Evolutionary conservation across 1,140 invertebrate species (phyloP).

Genomic region (Stratiolaelaps scimitus): DNA sequence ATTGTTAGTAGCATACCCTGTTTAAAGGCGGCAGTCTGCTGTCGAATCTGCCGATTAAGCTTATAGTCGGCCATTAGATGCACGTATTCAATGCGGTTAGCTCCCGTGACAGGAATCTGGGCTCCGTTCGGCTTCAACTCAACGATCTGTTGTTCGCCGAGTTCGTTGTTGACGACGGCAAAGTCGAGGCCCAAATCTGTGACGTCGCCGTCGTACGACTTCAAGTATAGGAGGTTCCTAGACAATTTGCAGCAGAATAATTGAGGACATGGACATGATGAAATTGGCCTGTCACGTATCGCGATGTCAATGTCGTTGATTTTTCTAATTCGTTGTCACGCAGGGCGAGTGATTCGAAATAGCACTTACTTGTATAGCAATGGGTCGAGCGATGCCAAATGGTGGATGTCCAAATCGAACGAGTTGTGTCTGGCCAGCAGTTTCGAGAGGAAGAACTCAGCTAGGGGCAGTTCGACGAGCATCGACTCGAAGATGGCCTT

Average conservation of each 20-base stretch:
- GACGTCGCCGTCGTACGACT: slow-evolving; percentile 48
- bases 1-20: slow-evolving; percentile 43
- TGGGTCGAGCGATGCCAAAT: slow-evolving; percentile 81
- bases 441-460: slow-evolving; percentile 81
- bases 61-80: slow-evolving; percentile 91
- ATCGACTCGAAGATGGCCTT: slow-evolving; percentile 91
- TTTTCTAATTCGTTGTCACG: slow-evolving; percentile 1
- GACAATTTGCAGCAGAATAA: slow-evolving; percentile 35
- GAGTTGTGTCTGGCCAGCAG: slow-evolving; percentile 61
- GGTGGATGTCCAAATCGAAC: slow-evolving; percentile 68
- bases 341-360: not conserved
- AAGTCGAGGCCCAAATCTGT: slow-evolving; percentile 64
- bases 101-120: slow-evolving; percentile 73
- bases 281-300: slow-evolving; percentile 26
- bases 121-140: slow-evolving; percentile 79
- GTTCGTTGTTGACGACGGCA: slow-evolving; percentile 71
- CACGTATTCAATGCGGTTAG: slow-evolving; percentile 91
- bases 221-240: slow-evolving; percentile 70
- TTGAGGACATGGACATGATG: slow-evolving; percentile 31
- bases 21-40: slow-evolving; percentile 71
- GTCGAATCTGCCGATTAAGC: slow-evolving; percentile 69
- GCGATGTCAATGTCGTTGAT: not conserved
- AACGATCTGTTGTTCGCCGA: slow-evolving; percentile 63
- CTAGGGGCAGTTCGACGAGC: slow-evolving; percentile 80
- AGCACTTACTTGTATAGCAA: slow-evolving; percentile 56